Evolutionary conservation across 2,797 vertebrate species (phyloP).

Genomic region (Masticophis lateralis): DNA sequence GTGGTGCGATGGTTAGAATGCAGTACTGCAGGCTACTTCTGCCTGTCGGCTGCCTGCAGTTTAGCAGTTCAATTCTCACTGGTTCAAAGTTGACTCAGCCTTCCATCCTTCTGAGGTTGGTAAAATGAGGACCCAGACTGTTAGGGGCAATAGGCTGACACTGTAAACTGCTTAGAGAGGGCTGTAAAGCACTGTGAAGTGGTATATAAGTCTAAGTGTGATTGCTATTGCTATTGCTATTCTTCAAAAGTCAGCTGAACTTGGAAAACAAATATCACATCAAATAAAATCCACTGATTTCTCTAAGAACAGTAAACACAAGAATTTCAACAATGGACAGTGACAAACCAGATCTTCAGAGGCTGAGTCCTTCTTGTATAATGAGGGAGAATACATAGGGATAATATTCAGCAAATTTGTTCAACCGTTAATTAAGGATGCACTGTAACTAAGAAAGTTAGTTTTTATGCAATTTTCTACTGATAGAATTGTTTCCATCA

Average conservation of each 20-base stretch:
- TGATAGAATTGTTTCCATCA: not conserved
- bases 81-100: too few relatives aligned
- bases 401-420: not conserved
- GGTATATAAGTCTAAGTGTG: too few relatives aligned
- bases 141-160: too few relatives aligned
- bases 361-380: not conserved
- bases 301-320: not conserved
- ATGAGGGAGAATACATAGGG: not conserved
- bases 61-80: too few relatives aligned
- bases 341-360: not conserved
- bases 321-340: not conserved
- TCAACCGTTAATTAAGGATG: not conserved
- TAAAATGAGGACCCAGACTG: too few relatives aligned
- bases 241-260: not conserved
- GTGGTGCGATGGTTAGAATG: too few relatives aligned
- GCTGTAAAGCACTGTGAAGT: too few relatives aligned
- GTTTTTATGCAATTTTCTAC: not conserved
- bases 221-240: too few relatives aligned
- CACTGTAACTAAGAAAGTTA: not conserved
- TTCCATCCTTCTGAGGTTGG: too few relatives aligned
- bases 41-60: too few relatives aligned
- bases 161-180: too few relatives aligned
- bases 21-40: too few relatives aligned
- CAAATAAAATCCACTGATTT: not conserved
- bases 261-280: not conserved